These are phyloP conservation scores for Drosophila bocki DNA, from an alignment of 1,140 invertebrate species.

Conservation along the genomic window DNA sequence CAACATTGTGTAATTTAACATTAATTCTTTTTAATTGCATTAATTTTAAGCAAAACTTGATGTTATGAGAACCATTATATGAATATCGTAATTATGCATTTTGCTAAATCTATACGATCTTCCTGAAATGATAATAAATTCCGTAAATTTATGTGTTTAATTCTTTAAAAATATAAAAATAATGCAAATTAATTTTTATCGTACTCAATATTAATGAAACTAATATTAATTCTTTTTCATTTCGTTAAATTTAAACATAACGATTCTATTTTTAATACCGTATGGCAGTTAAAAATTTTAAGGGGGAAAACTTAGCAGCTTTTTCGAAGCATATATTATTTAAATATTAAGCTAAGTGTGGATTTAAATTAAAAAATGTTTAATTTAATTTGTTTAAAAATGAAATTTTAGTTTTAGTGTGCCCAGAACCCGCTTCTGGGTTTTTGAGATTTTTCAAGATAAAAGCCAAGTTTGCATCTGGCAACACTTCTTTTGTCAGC, in stretches of 20 bases:
- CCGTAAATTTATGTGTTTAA: background rate
- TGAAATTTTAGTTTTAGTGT: too few species aligned
- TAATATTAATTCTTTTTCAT: background rate
- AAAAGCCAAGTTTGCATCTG: too few species aligned
- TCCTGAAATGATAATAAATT: background rate
- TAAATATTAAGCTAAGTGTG: too few species aligned
- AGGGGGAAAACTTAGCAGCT: too few species aligned
- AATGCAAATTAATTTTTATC: background rate
- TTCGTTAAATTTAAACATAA: background rate
- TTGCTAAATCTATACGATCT: background rate
- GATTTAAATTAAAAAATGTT: too few species aligned
- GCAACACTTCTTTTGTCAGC: slow-evolving; percentile 10
- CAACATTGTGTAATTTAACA: background rate
- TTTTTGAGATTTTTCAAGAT: too few species aligned
- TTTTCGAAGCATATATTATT: too few species aligned
- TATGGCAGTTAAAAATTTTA: background rate
- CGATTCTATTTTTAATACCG: background rate
- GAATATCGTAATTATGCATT: background rate
- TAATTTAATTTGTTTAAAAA: too few species aligned
- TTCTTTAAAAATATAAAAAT: background rate
- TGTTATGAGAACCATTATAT: too few species aligned
- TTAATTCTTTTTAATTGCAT: background rate
- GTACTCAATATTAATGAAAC: background rate
- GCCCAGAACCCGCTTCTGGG: too few species aligned
- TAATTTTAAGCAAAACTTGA: background rate